Conservation (phyloP, 1,140 invertebrate species). For the Bombyx mori region DNA sequence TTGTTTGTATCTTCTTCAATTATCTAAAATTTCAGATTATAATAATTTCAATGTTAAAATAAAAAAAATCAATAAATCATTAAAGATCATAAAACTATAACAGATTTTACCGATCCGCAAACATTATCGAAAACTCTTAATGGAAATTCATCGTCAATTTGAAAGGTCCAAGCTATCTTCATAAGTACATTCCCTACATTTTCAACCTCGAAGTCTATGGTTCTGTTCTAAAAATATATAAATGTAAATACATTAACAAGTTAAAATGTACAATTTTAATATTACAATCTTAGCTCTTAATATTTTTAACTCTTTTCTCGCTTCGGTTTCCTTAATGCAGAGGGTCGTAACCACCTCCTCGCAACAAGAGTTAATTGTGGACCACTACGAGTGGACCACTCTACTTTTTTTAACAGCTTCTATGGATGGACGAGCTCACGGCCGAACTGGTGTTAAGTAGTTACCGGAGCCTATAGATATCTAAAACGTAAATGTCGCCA, state of each 20-base stretch:
- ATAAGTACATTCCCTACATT: slow-evolving; percentile 50
- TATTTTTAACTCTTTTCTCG: neutral
- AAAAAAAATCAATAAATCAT: too few relatives aligned
- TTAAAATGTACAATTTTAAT: neutral
- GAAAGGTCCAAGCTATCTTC: slow-evolving; percentile 51
- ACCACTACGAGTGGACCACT: neutral
- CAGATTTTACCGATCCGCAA: slow-evolving; percentile 11
- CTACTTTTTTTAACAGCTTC: too few relatives aligned
- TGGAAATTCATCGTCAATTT: slow-evolving; percentile 53
- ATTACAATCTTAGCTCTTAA: neutral
- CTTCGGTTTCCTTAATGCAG: too few relatives aligned
- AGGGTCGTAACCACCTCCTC: too few relatives aligned
- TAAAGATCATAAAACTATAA: too few relatives aligned
- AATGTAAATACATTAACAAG: neutral
- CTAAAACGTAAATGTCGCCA: too few relatives aligned
- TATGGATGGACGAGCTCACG: too few relatives aligned
- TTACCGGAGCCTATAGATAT: too few relatives aligned
- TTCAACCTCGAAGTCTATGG: slow-evolving; percentile 40
- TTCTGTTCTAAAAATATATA: slow-evolving; percentile 32
- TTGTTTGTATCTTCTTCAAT: too few relatives aligned
- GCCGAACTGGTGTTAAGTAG: too few relatives aligned
- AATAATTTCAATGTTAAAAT: too few relatives aligned
- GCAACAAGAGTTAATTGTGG: neutral
- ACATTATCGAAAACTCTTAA: slow-evolving; percentile 37
- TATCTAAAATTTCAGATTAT: too few relatives aligned